phyloP scores from a whole-genome alignment of 2,797 vertebrate species.

The Petrocephalus sullivani region DNA sequence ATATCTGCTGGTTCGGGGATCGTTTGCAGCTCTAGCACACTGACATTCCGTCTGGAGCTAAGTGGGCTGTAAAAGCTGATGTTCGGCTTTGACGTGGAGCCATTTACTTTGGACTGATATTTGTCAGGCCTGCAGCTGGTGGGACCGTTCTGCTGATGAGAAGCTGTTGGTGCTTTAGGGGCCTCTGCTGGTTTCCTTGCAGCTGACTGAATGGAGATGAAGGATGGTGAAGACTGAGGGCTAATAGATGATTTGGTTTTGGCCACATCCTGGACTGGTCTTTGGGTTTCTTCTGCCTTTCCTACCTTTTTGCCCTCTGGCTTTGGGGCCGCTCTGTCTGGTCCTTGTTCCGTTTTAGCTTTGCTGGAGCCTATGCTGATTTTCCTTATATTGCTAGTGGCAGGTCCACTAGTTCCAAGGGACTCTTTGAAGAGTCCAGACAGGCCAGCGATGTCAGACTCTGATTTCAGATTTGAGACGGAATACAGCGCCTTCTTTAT shows the following conservation, averaged over 20 bases:
- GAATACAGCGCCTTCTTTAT: constrained; percentile 89
- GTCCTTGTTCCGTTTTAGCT: constrained; percentile 50
- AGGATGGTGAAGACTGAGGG: constrained; percentile 75
- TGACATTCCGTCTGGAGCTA: constrained; percentile 61
- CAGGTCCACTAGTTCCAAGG: constrained; percentile 52
- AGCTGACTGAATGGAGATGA: constrained; percentile 73
- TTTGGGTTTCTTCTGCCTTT: constrained; percentile 31
- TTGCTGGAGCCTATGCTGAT: constrained; percentile 73
- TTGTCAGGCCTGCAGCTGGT: constrained; percentile 39
- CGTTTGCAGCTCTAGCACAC: constrained; percentile 71
- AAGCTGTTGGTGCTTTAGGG: constrained; percentile 37
- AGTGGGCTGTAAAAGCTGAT: constrained; percentile 36
- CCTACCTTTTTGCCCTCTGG: neutral
- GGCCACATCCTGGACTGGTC: constrained; percentile 36
- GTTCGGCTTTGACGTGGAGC: constrained; percentile 40
- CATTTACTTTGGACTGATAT: constrained; percentile 45
- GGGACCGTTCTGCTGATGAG: neutral
- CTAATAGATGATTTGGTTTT: constrained; percentile 50
- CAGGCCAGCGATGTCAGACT: constrained; percentile 69
- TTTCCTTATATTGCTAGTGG: constrained; percentile 62
- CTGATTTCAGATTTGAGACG: constrained; percentile 82
- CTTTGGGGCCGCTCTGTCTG: constrained; percentile 17
- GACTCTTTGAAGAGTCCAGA: constrained; percentile 83
- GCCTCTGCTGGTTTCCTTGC: constrained; percentile 63
- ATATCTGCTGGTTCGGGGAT: constrained; percentile 46